Conservation (phyloP, 2,888 invertebrate genomes). For the Microctonus hyperodae region DNA sequence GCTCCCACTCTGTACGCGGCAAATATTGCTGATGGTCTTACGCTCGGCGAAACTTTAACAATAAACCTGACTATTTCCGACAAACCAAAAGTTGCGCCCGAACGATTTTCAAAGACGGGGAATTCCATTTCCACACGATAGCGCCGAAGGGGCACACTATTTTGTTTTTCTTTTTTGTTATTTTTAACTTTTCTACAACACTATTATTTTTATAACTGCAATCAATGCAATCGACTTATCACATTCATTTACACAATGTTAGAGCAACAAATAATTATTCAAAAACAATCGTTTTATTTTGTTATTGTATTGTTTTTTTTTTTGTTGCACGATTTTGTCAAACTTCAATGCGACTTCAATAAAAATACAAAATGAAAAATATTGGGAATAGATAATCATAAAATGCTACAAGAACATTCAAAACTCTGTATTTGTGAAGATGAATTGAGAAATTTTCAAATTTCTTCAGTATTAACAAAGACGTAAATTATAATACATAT, state of each 20-base stretch:
- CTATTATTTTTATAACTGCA: background rate
- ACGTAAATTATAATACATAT: background rate
- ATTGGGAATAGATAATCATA: no score
- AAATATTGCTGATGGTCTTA: conserved; percentile 30
- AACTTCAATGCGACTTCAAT: no score
- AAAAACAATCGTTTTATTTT: no score
- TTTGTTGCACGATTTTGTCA: background rate
- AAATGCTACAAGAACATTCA: no score
- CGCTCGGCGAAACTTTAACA: conserved; percentile 16
- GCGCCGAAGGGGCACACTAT: background rate
- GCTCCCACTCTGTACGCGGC: conserved; percentile 17
- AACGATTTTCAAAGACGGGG: conserved; percentile 14
- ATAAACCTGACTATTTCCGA: conserved; percentile 4
- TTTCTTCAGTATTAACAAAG: background rate
- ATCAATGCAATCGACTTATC: background rate
- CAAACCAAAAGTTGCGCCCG: conserved; percentile 33
- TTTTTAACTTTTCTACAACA: background rate
- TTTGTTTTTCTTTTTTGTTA: background rate
- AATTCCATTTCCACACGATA: conserved; percentile 13
- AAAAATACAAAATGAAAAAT: no score
- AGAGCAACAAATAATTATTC: background rate
- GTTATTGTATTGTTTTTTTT: no score
- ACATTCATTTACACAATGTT: background rate
- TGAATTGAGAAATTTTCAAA: background rate
- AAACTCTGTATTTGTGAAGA: no score